Percentiles rank a stretch among this genome's conserved stretches.
Conservation (phyloP, 2,888 invertebrate species). For the Nezara viridula region DNA sequence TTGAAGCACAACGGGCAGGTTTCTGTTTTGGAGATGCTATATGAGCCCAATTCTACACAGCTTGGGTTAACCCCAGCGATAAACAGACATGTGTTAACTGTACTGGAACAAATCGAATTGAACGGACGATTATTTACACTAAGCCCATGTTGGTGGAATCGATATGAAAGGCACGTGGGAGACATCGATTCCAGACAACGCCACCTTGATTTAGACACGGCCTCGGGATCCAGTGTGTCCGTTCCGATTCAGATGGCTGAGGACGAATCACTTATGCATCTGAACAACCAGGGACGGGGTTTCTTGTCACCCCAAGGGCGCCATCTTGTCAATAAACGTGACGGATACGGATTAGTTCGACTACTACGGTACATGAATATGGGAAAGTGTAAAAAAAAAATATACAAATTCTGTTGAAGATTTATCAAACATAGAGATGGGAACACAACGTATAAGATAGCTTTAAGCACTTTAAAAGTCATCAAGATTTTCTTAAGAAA, state of each 20-base stretch:
- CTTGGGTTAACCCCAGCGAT: no score
- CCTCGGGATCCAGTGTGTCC: background rate
- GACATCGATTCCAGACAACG: background rate
- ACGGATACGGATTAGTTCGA: background rate
- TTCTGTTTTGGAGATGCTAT: no score
- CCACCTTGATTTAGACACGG: slow-evolving; percentile 42
- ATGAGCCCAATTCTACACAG: no score
- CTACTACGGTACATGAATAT: background rate
- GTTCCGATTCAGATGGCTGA: background rate
- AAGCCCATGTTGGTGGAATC: background rate
- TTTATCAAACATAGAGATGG: no score
- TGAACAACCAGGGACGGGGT: background rate
- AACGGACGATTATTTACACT: background rate
- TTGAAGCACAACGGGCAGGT: no score
- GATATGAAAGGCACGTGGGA: background rate
- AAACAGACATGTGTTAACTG: background rate
- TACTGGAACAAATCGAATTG: background rate
- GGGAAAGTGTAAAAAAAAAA: background rate
- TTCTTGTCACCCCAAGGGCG: background rate
- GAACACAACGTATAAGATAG: no score
- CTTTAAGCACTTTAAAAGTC: no score
- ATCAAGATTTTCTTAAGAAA: no score
- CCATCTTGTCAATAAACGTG: background rate
- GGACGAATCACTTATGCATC: slow-evolving; percentile 28
- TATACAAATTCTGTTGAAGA: no score